Evolutionary conservation across 2,113 vertebrate genomes (phyloP).

Genomic region (Xenopus borealis): DNA sequence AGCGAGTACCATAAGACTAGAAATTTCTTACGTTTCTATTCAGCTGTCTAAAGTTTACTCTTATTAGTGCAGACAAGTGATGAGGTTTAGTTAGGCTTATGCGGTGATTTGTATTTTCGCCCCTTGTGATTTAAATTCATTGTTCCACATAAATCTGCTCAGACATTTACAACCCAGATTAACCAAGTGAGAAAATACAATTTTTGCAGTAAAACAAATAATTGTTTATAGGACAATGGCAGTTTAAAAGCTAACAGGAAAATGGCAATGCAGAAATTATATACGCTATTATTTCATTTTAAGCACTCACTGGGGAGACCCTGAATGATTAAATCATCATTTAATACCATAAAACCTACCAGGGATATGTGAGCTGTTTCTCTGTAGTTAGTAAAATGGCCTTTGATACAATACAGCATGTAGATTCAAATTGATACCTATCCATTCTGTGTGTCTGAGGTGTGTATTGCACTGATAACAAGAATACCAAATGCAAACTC

Average conservation of each 20-base stretch:
- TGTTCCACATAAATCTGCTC: too few relatives aligned
- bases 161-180: too few relatives aligned
- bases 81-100: too few relatives aligned
- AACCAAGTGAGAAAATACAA: too few relatives aligned
- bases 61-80: too few relatives aligned
- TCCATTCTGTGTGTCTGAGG: conserved; percentile 5
- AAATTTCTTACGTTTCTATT: too few relatives aligned
- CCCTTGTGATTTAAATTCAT: too few relatives aligned
- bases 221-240: neutral
- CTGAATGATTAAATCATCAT: conserved; percentile 8
- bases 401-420: conserved; percentile 27
- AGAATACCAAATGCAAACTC: conserved; percentile 10
- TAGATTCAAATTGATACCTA: conserved; percentile 26
- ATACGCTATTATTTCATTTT: neutral
- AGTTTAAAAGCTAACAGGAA: neutral
- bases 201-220: too few relatives aligned
- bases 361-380: conserved; percentile 1
- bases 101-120: too few relatives aligned
- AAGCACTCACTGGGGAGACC: neutral
- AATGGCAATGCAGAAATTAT: conserved; percentile 13
- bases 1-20: too few relatives aligned
- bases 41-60: too few relatives aligned
- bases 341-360: conserved; percentile 5
- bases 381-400: neutral
- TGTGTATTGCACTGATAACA: conserved; percentile 30